phyloP scores from a whole-genome alignment of 30 jellyfish, hydroid and myxozoan genomes.

The Turritopsis dohrnii region DNA sequence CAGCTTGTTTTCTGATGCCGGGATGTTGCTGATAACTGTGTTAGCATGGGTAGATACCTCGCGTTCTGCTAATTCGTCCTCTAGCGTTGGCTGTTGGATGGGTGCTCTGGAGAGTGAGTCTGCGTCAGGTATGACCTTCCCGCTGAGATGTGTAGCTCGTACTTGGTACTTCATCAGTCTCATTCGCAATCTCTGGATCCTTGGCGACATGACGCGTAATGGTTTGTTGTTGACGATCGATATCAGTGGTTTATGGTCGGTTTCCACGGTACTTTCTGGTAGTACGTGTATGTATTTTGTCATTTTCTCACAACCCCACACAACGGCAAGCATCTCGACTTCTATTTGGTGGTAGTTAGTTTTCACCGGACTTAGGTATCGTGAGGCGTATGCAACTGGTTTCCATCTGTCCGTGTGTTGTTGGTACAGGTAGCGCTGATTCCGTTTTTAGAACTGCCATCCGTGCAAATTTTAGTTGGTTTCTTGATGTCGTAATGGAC shows the following conservation, averaged over 20 bases:
- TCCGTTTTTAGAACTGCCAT: slow-evolving; percentile 43
- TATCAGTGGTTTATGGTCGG: slow-evolving; percentile 26
- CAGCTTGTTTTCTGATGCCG: slow-evolving; percentile 15
- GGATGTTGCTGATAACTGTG: slow-evolving; percentile 13
- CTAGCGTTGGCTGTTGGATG: neutral
- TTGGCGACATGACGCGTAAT: neutral
- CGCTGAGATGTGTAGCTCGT: slow-evolving; percentile 7
- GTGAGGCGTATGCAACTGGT: slow-evolving; percentile 41
- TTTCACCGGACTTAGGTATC: slow-evolving; percentile 20
- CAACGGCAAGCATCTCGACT: slow-evolving; percentile 16
- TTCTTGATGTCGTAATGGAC: slow-evolving; percentile 37
- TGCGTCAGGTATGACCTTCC: slow-evolving; percentile 12
- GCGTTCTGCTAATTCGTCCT: slow-evolving; percentile 18
- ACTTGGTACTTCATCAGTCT: neutral
- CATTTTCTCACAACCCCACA: neutral
- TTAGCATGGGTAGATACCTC: slow-evolving; percentile 4
- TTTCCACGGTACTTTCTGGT: neutral
- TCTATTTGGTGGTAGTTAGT: neutral
- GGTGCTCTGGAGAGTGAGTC: slow-evolving; percentile 30
- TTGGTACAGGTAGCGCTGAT: slow-evolving; percentile 37
- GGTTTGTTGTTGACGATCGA: slow-evolving; percentile 19
- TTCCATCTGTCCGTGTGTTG: slow-evolving; percentile 27
- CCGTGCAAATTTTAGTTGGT: slow-evolving; percentile 30
- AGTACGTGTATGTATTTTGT: slow-evolving; percentile 22
- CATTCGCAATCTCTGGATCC: neutral